Evolutionary conservation across 1,140 invertebrate genomes (phyloP), one percentile per base, ranked within the genome.

Genomic region (Forficula auricularia): DNA sequence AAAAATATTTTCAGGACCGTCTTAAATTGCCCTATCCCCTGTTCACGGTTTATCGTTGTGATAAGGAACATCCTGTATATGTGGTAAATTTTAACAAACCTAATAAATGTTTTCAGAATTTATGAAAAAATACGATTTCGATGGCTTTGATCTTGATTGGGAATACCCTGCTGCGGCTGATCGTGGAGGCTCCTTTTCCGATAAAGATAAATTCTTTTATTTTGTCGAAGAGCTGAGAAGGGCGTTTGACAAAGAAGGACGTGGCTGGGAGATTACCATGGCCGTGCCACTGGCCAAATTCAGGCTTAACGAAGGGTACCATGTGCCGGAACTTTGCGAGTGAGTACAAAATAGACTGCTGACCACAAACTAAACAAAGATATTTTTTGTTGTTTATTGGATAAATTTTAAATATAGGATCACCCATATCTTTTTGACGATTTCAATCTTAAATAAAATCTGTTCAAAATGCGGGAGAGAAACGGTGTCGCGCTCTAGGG

Each of bases 101-200:
- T n/a, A n/a, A n/a, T 50, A 35, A 16, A 3, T 38, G 15, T 54
- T 48, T 52, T 10, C 53, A 72, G 76, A 70, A 50, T 85, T 82
- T 50, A 73, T 87, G 68, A 64, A 76, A 12, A 67, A 75, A 51
- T 86, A 82, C 50, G 59, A 71, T 8, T 86, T 87, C 46, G 82
- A 86, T 55, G 82, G 82, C 6, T 77, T 86, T 45, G 83, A 87
- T 54, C 62, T 87, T 46, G 83, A 86, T 52, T 86, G 82, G 82
- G 79, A 86, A 58, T 87, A 87, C 54, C 86, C 86, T 1, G 83
- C 78, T 3, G 85, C 84, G 0, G 71, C 81, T 0, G 83, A 88
- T 58, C 67, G 83, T 13, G 82, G 82, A n/a, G 86, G 86, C 27
- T 75, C 67, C 36, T 85, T 75, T 53, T 72, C 75, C 2, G 86